These are phyloP conservation scores for Hypotaenidia okinawae DNA, from an alignment of 2,797 vertebrate genomes.

Conservation along the genomic window DNA sequence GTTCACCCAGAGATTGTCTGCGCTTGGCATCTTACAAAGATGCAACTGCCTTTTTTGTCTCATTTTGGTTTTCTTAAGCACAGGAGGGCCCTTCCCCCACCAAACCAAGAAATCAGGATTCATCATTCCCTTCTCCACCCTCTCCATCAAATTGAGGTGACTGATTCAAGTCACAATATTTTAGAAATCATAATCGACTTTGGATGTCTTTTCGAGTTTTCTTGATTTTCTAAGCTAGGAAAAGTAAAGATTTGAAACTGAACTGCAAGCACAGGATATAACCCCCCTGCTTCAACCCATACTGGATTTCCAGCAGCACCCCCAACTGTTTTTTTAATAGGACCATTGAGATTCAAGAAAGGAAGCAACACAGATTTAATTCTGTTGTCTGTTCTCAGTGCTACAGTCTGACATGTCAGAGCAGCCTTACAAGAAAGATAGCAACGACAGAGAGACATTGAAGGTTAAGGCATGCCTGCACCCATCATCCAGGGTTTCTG, in stretches of 20 bases:
- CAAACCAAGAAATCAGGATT: neutral
- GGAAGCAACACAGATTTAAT: neutral
- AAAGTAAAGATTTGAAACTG: neutral
- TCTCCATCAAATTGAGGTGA: neutral
- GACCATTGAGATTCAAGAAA: neutral
- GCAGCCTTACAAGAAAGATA: neutral
- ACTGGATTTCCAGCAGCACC: neutral
- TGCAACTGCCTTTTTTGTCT: neutral
- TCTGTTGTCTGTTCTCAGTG: neutral
- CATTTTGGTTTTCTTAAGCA: neutral
- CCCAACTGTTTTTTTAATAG: neutral
- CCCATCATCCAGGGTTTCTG: neutral
- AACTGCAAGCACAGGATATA: neutral
- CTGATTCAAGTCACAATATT: slow-evolving; percentile 12
- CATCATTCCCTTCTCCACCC: neutral
- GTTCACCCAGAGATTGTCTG: neutral
- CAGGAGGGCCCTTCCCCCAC: neutral
- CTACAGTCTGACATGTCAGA: neutral
- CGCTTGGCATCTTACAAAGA: neutral
- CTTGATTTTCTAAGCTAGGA: neutral
- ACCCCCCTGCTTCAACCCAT: accelerated
- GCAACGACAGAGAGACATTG: neutral
- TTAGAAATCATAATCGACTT: neutral
- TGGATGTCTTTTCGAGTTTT: neutral
- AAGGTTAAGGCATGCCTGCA: accelerated